Evolutionary conservation across 2,113 vertebrate species (phyloP), one percentile per base, ranked within the genome.

Genomic region (Varanus salvator): DNA sequence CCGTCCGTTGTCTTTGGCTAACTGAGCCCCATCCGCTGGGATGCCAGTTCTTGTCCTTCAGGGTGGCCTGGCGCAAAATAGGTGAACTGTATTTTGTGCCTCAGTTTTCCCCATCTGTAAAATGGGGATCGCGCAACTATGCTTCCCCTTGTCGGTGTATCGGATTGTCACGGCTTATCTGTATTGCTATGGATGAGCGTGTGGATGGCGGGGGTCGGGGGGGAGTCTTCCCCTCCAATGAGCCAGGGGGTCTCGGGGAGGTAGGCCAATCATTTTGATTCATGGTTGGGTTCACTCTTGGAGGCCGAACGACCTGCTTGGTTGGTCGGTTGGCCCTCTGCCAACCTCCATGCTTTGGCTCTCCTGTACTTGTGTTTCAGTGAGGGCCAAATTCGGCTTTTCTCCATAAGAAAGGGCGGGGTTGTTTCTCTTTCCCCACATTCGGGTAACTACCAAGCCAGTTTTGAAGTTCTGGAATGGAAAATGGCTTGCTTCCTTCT

Each of bases 271-370:
- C 54, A 15, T 60, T 27, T 86, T 6, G 19, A 29, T 17, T 6
- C 17, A 2, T 27, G n/a, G 19, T 38, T 9, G 2, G n/a, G 38
- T 71, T 72, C 48, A 8, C 8, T 60, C 25, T 14, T 50, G 4
- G 57, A 19, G 54, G 71, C 27, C 81, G 19, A 38, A 31, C 74
- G 52, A 38, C 54, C 12, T 84, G 69, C 27, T 7, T 69, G 25
- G 69, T 72, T 64, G 17, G 15, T 64, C 21, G 17, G 60, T 15
- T 60, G 12, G 57, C 50, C 25, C 60, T 12, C 5, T 7, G 34
- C 25, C n/a, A 34, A 54, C 0, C 25, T 4, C 15, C 76, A 50
- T 1, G 1, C 77, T 0, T 0, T 3, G 11, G 48, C 52, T 0
- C 66, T 21, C n/a, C n/a, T 82, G 64, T 27, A 15, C 21, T 29